Percentiles rank a stretch among this genome's conserved stretches.
These are phyloP conservation scores for Scrobipalpa costella DNA, from an alignment of 2,888 invertebrate genomes.

Conservation along the genomic window DNA sequence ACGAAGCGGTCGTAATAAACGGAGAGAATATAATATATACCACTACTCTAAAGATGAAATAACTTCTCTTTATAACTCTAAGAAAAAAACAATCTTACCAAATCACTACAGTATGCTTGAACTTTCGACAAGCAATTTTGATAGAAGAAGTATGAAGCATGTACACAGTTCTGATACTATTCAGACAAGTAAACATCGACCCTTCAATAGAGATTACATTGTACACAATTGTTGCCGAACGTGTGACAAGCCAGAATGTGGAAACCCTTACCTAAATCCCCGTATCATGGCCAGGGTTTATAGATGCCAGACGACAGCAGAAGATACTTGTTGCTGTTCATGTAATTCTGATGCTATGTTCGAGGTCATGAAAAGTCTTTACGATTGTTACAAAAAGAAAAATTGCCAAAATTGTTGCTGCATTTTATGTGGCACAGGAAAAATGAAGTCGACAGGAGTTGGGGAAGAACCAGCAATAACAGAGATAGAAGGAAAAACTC, in stretches of 20 bases:
- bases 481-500: slow-evolving; percentile 39
- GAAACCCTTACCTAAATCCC: slow-evolving; percentile 12
- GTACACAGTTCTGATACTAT: background rate
- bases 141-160: background rate
- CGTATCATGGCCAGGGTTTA: slow-evolving; percentile 39
- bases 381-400: slow-evolving; percentile 67
- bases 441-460: slow-evolving; percentile 35
- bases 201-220: background rate
- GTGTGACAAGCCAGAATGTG: slow-evolving; percentile 6
- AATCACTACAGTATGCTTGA: slow-evolving; percentile 1
- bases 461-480: slow-evolving; percentile 31
- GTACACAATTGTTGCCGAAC: background rate
- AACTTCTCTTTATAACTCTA: background rate
- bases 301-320: slow-evolving; percentile 49
- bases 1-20: background rate
- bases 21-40: background rate
- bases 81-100: background rate
- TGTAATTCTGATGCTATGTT: slow-evolving; percentile 71
- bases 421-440: slow-evolving; percentile 51
- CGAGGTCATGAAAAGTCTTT: slow-evolving; percentile 69
- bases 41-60: slow-evolving; percentile 10
- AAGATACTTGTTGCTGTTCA: slow-evolving; percentile 51
- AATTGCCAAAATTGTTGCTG: slow-evolving; percentile 63
- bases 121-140: background rate
- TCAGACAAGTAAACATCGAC: background rate